These are phyloP conservation scores for Drosophila sechellia DNA, from an alignment of 1,140 invertebrate genomes.

Conservation along the genomic window DNA sequence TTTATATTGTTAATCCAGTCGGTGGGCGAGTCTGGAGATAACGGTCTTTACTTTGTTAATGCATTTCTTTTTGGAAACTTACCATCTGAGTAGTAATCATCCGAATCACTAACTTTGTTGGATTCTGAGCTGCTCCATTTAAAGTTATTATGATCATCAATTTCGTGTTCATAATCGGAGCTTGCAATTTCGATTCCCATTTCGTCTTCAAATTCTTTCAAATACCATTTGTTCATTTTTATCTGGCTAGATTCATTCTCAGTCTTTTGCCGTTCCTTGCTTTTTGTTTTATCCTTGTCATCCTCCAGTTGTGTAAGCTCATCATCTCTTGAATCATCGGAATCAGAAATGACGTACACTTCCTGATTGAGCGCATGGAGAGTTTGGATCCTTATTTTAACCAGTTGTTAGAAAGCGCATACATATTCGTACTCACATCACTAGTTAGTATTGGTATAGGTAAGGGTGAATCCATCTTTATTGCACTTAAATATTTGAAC, in stretches of 20 bases:
- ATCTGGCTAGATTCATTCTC: neutral
- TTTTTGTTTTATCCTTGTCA: neutral
- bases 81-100: constrained; percentile 5
- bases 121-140: neutral
- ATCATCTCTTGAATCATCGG: neutral
- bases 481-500: too few relatives aligned
- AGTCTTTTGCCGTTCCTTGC: neutral
- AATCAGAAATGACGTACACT: too few relatives aligned
- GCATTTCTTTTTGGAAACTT: neutral
- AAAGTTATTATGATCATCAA: neutral
- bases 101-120: neutral
- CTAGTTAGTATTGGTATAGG: neutral
- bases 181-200: constrained; percentile 3
- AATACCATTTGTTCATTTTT: constrained; percentile 11
- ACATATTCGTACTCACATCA: too few relatives aligned
- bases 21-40: neutral
- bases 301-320: neutral
- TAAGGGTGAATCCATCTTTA: too few relatives aligned
- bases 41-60: neutral
- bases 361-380: neutral
- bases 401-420: too few relatives aligned
- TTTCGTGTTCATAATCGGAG: neutral
- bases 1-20: neutral
- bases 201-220: constrained; percentile 1
- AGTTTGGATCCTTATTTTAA: neutral